Evolutionary conservation across 2,113 vertebrate genomes (phyloP), one percentile per base, ranked within the genome.

Genomic region (Seriola dumerili): DNA sequence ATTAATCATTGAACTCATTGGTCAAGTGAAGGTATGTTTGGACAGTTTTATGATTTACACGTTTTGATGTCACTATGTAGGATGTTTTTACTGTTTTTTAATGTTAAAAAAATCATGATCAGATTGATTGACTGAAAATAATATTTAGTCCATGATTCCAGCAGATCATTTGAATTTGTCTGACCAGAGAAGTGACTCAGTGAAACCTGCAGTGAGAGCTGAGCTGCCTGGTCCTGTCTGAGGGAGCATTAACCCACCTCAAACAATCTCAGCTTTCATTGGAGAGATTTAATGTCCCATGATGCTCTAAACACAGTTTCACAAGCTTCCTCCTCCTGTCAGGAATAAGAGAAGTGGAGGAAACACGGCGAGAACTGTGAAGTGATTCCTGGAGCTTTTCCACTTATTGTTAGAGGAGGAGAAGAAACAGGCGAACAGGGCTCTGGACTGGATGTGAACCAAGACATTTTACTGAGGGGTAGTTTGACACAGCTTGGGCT

Each of bases 211-310:
- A 32, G 38, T 44, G 44, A 62, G 40, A 69, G 66, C 40, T 11
- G 40, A 73, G 50, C 48, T 63, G 48, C 40, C 63, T 84, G 11
- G 23, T 70, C 50, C 19, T n/a, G 65, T 55, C 48, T 57, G 62
- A 25, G 69, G 80, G 40, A 65, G 54, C 17, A 4, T 61, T 65
- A 71, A 74, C 80, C 34, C 9, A 9, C 75, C 69, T 52, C 4
- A 70, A 64, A 75, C 23, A 78, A 44, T 63, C 36, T n/a, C 17
- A 58, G 67, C 61, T 40, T 64, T 34, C 68, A 72, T 1, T 62
- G 62, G 44, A 57, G 29, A 48, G 55, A 42, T 74, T 74, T 63
- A 21, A 10, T 21, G 46, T 63, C 78, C 48, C n/a, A 23, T 46
- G 57, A 74, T 69, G 63, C 44, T 64, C 29, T 23, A 32, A 44